These are phyloP conservation scores for Tupaia chinensis DNA, from an alignment of 2,113 vertebrate genomes.

Conservation along the genomic window DNA sequence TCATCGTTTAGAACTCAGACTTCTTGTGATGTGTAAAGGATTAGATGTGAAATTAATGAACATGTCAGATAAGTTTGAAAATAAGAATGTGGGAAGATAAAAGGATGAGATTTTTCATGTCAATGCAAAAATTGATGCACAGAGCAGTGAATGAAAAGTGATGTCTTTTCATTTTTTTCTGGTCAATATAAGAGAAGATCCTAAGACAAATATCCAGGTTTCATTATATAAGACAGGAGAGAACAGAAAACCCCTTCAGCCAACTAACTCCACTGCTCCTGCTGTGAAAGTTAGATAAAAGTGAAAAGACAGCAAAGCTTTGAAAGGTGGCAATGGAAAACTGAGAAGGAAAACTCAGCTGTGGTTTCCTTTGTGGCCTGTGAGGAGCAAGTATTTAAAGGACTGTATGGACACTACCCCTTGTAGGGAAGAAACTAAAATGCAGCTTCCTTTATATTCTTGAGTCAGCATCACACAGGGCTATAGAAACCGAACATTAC, in stretches of 20 bases:
- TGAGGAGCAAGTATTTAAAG: conserved; percentile 56
- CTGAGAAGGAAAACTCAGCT: not conserved
- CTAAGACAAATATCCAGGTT: conserved; percentile 52
- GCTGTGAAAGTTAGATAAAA: conserved; percentile 69
- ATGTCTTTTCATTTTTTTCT: not conserved
- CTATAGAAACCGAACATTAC: not conserved
- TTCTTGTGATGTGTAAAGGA: conserved; percentile 26
- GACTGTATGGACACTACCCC: not conserved
- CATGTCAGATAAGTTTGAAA: not conserved
- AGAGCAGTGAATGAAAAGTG: not conserved
- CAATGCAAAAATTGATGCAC: not conserved
- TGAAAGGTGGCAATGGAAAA: conserved; percentile 64
- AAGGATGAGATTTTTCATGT: not conserved
- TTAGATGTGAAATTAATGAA: conserved; percentile 51
- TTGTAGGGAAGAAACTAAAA: conserved; percentile 33
- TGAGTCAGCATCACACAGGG: conserved; percentile 6
- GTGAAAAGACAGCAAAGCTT: conserved; percentile 56
- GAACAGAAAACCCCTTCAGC: conserved; percentile 64
- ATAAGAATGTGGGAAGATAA: not conserved
- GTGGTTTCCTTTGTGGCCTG: conserved; percentile 58
- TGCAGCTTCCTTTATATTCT: conserved; percentile 46
- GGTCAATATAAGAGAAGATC: conserved; percentile 14
- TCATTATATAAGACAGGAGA: conserved; percentile 67
- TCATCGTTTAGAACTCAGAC: conserved; percentile 6
- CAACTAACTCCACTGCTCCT: conserved; percentile 55